Conservation (phyloP, 2,113 vertebrate species). For the Vulpes ferrilata region DNA sequence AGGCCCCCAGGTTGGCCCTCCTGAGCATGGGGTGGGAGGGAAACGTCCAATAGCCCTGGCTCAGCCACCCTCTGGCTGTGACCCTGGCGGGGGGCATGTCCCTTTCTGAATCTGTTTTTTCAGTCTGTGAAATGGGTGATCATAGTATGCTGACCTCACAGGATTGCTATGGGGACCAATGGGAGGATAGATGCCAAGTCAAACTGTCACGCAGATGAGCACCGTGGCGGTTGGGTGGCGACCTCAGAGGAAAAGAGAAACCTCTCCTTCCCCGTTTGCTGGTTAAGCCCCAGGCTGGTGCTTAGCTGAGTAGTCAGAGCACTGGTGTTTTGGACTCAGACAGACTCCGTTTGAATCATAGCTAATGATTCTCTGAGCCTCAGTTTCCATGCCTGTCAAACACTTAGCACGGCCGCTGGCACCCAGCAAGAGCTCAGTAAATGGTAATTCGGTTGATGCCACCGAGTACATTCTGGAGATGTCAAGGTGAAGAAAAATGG, state of each 20-base stretch:
- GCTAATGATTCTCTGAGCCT: neutral
- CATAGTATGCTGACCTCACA: neutral
- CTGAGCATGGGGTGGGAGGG: neutral
- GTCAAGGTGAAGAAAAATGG: neutral
- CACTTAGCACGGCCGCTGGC: rapidly evolving
- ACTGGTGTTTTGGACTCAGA: neutral
- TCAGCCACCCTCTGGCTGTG: neutral
- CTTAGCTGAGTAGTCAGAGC: neutral
- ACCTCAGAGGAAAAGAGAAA: neutral
- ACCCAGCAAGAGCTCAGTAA: neutral
- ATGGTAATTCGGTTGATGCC: neutral
- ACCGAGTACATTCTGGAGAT: too few relatives aligned
- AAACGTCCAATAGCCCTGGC: neutral
- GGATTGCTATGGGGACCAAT: neutral
- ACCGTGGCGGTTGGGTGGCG: rapidly evolving
- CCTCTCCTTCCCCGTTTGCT: rapidly evolving
- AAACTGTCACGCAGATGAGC: rapidly evolving
- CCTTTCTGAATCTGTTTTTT: neutral
- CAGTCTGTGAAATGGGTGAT: neutral
- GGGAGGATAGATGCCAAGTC: rapidly evolving
- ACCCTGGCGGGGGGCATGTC: too few relatives aligned
- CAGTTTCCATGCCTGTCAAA: neutral
- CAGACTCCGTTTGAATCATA: neutral
- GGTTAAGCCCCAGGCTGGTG: neutral
- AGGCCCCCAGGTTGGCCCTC: neutral